phyloP scores from a whole-genome alignment of 2,113 vertebrate species.

The Suncus etruscus region DNA sequence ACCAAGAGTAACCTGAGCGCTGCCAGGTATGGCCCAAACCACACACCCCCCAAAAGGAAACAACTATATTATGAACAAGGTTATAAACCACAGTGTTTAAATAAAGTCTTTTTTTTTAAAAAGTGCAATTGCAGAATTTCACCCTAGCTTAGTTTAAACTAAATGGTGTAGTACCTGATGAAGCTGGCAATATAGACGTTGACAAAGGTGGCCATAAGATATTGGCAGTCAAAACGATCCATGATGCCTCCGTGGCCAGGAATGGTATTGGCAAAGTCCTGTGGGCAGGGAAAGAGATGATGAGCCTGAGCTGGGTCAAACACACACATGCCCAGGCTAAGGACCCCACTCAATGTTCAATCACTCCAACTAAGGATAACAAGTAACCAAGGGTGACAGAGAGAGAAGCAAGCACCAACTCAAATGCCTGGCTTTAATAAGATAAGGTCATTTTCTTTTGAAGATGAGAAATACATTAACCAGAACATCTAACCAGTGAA shows the following conservation, averaged over 20 bases:
- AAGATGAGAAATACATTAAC: background rate
- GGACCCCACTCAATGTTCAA: too few relatives aligned
- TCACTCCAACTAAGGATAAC: too few relatives aligned
- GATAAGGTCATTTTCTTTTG: background rate
- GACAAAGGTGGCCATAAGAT: slow-evolving; percentile 99
- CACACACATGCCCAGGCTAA: too few relatives aligned
- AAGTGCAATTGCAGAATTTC: background rate
- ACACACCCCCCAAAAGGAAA: too few relatives aligned
- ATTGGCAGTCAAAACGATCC: slow-evolving; percentile 99
- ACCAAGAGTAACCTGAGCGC: too few relatives aligned
- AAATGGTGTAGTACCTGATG: slow-evolving; percentile 90
- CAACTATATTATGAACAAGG: too few relatives aligned
- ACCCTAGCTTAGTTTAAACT: background rate
- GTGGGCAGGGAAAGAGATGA: background rate
- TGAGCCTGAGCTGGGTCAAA: background rate
- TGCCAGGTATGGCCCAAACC: too few relatives aligned
- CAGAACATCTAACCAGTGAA: background rate
- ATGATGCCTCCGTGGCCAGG: slow-evolving; percentile 98
- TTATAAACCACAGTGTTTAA: too few relatives aligned
- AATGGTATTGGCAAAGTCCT: slow-evolving; percentile 99
- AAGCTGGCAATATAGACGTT: slow-evolving; percentile 99
- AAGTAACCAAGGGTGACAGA: too few relatives aligned
- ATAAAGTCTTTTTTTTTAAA: too few relatives aligned
- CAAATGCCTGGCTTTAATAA: too few relatives aligned
- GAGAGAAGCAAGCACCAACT: too few relatives aligned